Evolutionary conservation across 1,140 invertebrate species (phyloP), one percentile per base, ranked within the genome.

Genomic region (Pseudomyrmex sp.): DNA sequence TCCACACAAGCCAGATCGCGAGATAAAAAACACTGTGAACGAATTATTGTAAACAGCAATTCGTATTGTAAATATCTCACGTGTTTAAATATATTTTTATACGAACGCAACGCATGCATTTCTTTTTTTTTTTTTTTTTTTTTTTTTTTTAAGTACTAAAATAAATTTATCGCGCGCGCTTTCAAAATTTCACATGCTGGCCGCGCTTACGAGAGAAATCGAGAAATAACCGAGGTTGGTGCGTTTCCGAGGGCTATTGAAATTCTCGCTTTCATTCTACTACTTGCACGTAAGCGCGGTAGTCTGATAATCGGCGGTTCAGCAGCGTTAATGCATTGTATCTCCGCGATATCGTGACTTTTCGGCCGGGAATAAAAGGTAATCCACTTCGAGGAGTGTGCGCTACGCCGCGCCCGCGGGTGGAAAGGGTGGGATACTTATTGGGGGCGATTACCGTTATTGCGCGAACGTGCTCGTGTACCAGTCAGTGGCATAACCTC

Each of bases 371-470:
- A 68, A 74, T 79, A 54, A 77, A 75, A 73, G 52, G 66, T 73
- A 85, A 87, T 88, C 82, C 85, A 76, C 86, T 85, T 80, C 58
- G 85, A 80, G 59, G 82, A 85, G 50, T 87, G 87, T 76, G 83
- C 63, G 35, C 35, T 35, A 80, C 75, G 18, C 54, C 50, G 69
- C 9, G 35, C 65, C 35, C 35, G 35, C 26, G 26, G 68, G 26
- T 72, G 20, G 76, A 58, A 66, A 87, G 65, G 83, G 82, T 77
- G 75, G 35, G 87, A 87, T 88, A 88, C 85, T 88, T 88, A 88
- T 88, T 86, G 87, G 52, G 35, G 85, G 82, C 83, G 85, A 88
- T 88, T 87, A 88, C 85, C 87, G 82, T 88, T 88, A 88, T 88
- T 88, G 87, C 87, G 74, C 65, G 87, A 88, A 88, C 87, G 85